These are phyloP conservation scores for Phymanthus crucifer DNA, from an alignment of 92 coral and sea anemone genomes.

Conservation along the genomic window DNA sequence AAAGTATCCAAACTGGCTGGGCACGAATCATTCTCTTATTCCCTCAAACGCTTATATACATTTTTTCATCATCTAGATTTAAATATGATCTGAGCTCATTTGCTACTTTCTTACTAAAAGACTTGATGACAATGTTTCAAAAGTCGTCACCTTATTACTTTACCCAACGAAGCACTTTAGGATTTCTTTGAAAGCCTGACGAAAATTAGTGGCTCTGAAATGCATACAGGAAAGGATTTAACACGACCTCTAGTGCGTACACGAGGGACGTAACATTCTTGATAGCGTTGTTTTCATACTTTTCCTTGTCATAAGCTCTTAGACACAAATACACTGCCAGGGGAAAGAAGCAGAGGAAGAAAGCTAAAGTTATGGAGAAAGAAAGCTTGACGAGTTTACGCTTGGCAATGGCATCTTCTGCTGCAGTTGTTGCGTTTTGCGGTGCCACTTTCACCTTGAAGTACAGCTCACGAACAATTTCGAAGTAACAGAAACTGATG, in stretches of 20 bases:
- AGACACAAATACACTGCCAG: neutral
- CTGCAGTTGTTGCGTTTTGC: slow-evolving; percentile 1
- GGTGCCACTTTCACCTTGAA: neutral
- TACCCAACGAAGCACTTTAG: too few relatives aligned
- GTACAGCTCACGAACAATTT: neutral
- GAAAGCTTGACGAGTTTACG: neutral
- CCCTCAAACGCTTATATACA: too few relatives aligned
- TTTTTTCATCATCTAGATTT: too few relatives aligned
- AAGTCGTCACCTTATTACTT: too few relatives aligned
- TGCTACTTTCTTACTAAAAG: too few relatives aligned
- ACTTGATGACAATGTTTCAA: too few relatives aligned
- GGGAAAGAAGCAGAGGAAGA: neutral
- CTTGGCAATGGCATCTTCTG: neutral
- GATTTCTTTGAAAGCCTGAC: slow-evolving; percentile 1
- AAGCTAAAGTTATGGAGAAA: neutral
- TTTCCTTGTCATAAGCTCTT: neutral
- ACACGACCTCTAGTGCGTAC: neutral
- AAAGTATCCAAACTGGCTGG: too few relatives aligned
- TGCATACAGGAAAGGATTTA: slow-evolving; percentile 3
- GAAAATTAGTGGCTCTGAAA: neutral
- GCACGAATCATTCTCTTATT: too few relatives aligned
- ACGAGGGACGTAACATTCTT: neutral
- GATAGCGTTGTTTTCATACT: neutral
- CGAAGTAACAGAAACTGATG: neutral
- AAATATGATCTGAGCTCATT: too few relatives aligned